These are phyloP conservation scores for Sphenopsis melanotis DNA, from an alignment of 2,797 vertebrate species.

Conservation along the genomic window DNA sequence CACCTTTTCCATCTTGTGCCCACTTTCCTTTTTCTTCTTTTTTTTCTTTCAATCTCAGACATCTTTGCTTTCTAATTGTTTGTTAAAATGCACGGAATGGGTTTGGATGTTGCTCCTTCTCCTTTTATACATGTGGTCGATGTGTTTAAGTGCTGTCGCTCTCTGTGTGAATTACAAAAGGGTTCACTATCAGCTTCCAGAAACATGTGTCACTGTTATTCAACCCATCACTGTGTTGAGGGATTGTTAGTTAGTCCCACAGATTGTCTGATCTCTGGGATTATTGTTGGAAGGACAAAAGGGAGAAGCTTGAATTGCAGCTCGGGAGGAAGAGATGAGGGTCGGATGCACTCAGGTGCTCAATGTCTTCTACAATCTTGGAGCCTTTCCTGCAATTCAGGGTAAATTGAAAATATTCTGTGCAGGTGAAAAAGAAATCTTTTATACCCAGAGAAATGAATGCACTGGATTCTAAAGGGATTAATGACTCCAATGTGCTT, in stretches of 20 bases:
- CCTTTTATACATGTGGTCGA: neutral
- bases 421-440: neutral
- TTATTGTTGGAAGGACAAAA: neutral
- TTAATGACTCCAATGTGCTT: neutral
- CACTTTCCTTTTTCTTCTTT: neutral
- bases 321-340: neutral
- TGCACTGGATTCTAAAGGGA: neutral
- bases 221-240: neutral
- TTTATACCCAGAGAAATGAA: neutral
- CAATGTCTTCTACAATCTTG: neutral
- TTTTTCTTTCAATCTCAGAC: neutral
- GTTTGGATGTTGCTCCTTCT: neutral
- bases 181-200: neutral
- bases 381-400: neutral
- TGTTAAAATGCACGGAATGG: fast-evolving
- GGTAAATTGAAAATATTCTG: neutral
- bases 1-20: neutral
- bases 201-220: neutral
- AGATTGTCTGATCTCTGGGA: neutral
- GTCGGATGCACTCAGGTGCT: fast-evolving
- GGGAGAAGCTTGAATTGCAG: neutral
- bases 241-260: neutral
- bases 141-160: neutral
- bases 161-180: neutral
- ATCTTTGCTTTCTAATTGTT: neutral